Base-by-base conservation (phyloP, 2,113 vertebrate genomes). In the Gymnarchus niloticus region DNA sequence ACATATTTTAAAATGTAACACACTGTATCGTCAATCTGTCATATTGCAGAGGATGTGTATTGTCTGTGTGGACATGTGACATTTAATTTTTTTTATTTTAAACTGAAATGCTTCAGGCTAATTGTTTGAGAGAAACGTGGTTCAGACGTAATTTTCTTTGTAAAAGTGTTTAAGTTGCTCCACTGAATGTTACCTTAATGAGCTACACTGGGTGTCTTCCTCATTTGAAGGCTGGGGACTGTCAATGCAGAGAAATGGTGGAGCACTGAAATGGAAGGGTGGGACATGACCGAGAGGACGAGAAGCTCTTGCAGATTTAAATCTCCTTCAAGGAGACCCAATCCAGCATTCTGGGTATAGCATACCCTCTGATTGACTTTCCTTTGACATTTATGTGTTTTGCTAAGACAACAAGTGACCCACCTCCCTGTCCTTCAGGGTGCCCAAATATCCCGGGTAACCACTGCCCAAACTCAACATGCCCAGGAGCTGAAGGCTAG, bases 221-320 rank as follows among this genome's bases (percentile, higher is more conserved):
- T 25, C 5, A 3, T 69, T 69, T 33, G 37, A 69, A 69, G 61
- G 61, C 61, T 69, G 61, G 28, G 10, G 61, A 69, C 12, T 3
- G 61, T 69, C 28, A 69, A 69, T 69, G 61, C 61, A 37, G 61
- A 69, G 33, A 69, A 37, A 69, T 69, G 61, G 61, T 69, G 61
- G 61, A 69, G 33, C 61, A 37, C 61, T 41, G 33, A 69, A 69
- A 69, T 69, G 61, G 33, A 25, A 37, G 61, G 61, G 33, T 69
- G 61, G 61, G 61, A 69, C 37, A 37, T 69, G 61, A 37, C 61
- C 5, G 61, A 37, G 33, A 69, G 61, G 28, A 69, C 28, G 6
- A 41, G 37, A 69, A 69, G 10, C 61, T 37, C 12, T 33, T 14
- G 37, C 61, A 69, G 33, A 37, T 69, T 69, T 69, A 41, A 37